Percentiles rank a stretch among this genome's conserved stretches.
Conservation (phyloP, 2,797 vertebrate genomes). For the Enteromius fasciolatus region DNA sequence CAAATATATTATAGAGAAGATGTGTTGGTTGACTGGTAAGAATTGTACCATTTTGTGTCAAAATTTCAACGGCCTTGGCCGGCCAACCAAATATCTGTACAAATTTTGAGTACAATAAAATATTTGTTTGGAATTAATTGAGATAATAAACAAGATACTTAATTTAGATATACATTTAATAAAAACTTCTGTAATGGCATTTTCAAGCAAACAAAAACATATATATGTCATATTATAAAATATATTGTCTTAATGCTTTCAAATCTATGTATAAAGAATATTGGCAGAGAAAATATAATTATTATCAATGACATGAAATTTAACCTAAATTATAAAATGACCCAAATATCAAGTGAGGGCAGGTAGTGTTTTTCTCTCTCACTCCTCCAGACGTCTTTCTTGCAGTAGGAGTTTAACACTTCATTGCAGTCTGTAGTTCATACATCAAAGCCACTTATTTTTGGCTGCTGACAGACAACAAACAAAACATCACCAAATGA, state of each 20-base stretch:
- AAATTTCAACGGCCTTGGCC: background rate
- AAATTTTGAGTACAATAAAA: background rate
- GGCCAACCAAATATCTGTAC: background rate
- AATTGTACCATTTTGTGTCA: background rate
- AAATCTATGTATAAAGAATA: background rate
- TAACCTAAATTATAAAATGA: background rate
- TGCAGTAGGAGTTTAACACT: background rate
- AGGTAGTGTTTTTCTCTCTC: background rate
- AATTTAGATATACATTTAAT: background rate
- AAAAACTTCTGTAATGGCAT: background rate
- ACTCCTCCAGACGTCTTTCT: background rate
- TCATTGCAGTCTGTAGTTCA: background rate
- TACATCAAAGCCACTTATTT: background rate
- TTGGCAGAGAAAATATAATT: background rate
- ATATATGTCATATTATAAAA: background rate
- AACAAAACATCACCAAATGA: background rate
- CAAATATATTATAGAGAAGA: background rate
- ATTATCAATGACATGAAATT: background rate
- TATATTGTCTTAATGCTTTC: background rate
- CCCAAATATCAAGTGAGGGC: background rate
- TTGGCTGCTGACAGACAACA: background rate
- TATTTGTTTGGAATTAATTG: background rate
- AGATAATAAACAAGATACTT: background rate
- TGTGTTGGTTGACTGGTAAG: background rate
- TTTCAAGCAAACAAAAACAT: background rate